phyloP scores from a whole-genome alignment of 2,888 invertebrate genomes.

The Autographa gamma region DNA sequence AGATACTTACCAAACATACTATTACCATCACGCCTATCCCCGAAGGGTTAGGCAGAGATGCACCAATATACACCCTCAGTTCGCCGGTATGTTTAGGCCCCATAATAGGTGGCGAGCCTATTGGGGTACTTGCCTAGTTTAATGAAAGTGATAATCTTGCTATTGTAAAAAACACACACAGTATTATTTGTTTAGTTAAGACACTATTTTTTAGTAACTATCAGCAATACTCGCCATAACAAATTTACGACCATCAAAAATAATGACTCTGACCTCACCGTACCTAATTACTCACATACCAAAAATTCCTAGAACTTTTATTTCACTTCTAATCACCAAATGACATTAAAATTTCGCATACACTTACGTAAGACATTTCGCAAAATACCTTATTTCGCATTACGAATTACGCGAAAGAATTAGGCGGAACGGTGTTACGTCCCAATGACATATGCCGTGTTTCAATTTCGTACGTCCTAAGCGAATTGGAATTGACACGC shows the following conservation, averaged over 20 bases:
- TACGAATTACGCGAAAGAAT: slow-evolving; percentile 6
- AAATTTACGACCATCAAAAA: not conserved
- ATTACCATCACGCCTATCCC: too few species aligned
- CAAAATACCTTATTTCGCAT: slow-evolving; percentile 11
- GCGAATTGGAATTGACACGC: slow-evolving; percentile 5
- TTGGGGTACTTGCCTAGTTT: too few species aligned
- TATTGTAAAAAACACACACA: too few species aligned
- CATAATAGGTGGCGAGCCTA: too few species aligned
- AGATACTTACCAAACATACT: too few species aligned
- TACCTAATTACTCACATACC: slow-evolving; percentile 1
- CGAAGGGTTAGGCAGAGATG: too few species aligned
- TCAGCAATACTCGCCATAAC: not conserved
- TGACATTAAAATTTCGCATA: not conserved
- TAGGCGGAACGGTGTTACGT: slow-evolving; percentile 9
- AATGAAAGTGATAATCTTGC: too few species aligned
- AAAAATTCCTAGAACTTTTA: not conserved
- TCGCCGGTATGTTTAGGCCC: too few species aligned
- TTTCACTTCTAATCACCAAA: not conserved
- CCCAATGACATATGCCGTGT: slow-evolving; percentile 8
- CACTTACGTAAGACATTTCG: not conserved
- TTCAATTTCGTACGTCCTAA: slow-evolving; percentile 5
- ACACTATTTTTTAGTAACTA: not conserved
- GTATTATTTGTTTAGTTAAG: too few species aligned
- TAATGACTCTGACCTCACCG: not conserved
- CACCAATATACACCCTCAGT: too few species aligned